Evolutionary conservation across 1,140 invertebrate species (phyloP).

Genomic region (Trigoniulus corallinus): DNA sequence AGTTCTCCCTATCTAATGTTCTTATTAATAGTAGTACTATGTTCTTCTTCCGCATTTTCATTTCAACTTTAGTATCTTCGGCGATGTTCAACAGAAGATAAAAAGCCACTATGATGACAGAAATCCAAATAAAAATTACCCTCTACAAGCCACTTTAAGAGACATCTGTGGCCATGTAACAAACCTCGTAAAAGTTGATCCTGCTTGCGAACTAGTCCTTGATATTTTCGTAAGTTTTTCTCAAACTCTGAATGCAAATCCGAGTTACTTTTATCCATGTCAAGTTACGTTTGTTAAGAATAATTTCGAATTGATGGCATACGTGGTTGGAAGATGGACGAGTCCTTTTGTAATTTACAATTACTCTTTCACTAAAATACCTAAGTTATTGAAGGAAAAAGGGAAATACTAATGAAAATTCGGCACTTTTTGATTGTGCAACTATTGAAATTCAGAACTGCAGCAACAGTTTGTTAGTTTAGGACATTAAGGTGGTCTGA

Average conservation of each 20-base stretch:
- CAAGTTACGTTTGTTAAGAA: no score
- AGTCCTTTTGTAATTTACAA: no score
- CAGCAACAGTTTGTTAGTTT: no score
- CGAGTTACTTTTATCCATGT: slow-evolving; percentile 27
- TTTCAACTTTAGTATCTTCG: slow-evolving; percentile 79
- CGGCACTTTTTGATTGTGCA: no score
- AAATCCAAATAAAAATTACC: slow-evolving; percentile 11
- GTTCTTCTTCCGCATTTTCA: slow-evolving; percentile 93
- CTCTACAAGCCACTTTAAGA: neutral
- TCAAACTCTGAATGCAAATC: slow-evolving; percentile 63
- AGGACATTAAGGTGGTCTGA: no score
- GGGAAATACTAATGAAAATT: no score
- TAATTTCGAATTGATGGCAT: no score
- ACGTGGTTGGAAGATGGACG: no score
- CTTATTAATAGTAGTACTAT: slow-evolving; percentile 76
- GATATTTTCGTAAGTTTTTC: slow-evolving; percentile 56
- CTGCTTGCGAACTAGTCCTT: slow-evolving; percentile 69
- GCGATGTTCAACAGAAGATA: slow-evolving; percentile 88
- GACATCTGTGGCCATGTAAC: slow-evolving; percentile 1
- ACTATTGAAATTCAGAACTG: no score
- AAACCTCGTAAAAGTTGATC: slow-evolving; percentile 67
- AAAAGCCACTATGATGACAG: slow-evolving; percentile 39
- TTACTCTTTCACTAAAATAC: no score
- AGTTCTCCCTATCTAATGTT: slow-evolving; percentile 67
- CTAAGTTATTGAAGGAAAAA: no score